Percentiles rank a stretch among this genome's conserved stretches.
Conservation (phyloP, 30 jellyfish, hydroid and myxozoan genomes). For the Phacellophora camtschatica region DNA sequence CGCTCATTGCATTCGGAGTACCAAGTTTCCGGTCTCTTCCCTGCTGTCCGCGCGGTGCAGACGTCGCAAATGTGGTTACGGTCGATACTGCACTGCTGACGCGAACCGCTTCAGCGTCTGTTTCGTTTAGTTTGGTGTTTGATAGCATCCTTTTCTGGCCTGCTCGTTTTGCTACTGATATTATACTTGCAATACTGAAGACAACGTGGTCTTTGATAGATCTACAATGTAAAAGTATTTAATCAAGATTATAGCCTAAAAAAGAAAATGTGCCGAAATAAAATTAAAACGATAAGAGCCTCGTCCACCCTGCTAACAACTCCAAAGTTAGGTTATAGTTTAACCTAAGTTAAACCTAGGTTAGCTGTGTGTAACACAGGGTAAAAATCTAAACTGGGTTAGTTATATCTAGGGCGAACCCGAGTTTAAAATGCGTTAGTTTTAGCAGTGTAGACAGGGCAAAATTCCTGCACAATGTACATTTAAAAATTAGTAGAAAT, state of each 20-base stretch:
- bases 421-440: too few species aligned
- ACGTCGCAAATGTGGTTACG: conserved; percentile 53
- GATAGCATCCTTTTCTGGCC: conserved; percentile 29
- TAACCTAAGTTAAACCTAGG: too few species aligned
- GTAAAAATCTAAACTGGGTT: too few species aligned
- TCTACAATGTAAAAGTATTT: neutral
- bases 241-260: neutral
- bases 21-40: conserved; percentile 55
- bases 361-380: too few species aligned
- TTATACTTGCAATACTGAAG: conserved; percentile 63
- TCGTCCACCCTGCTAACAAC: too few species aligned
- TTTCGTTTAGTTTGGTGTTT: conserved; percentile 12
- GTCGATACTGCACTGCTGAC: conserved; percentile 55
- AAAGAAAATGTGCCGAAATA: too few species aligned
- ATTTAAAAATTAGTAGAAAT: too few species aligned
- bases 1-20: conserved; percentile 47
- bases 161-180: conserved; percentile 50
- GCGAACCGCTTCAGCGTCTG: conserved; percentile 48
- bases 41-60: conserved; percentile 40
- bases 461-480: too few species aligned
- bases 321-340: too few species aligned
- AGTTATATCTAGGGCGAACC: too few species aligned
- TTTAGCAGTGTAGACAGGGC: too few species aligned
- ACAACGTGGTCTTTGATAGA: conserved; percentile 16
- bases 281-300: too few species aligned